A percentile compares a stretch with the other conserved stretches of the same genome.
phyloP scores from a whole-genome alignment of 2,888 invertebrate species.

The Hypolimnas misippus region DNA sequence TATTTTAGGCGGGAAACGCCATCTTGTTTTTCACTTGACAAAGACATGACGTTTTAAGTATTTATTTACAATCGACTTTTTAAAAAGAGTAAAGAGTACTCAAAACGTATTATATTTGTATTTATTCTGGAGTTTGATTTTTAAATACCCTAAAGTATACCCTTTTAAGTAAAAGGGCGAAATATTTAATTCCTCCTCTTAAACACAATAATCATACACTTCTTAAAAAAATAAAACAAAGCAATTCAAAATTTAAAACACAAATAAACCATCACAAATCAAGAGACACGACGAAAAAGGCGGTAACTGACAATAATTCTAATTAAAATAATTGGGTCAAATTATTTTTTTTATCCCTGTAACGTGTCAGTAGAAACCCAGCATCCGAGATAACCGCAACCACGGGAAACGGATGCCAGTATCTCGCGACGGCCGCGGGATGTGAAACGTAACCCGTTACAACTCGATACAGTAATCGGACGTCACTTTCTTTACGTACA shows the following conservation, averaged over 20 bases:
- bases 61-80: too few relatives aligned
- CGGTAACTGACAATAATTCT: too few relatives aligned
- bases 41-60: neutral
- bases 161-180: too few relatives aligned
- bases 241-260: neutral
- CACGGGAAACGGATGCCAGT: conserved; percentile 34
- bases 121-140: too few relatives aligned
- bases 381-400: conserved; percentile 26
- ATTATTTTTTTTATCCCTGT: neutral
- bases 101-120: too few relatives aligned
- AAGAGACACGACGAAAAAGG: too few relatives aligned
- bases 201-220: neutral
- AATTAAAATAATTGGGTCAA: too few relatives aligned
- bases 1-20: conserved; percentile 44
- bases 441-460: conserved; percentile 32
- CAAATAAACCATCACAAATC: too few relatives aligned
- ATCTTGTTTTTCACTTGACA: conserved; percentile 4
- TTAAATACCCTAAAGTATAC: too few relatives aligned
- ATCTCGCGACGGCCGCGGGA: conserved; percentile 24
- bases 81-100: too few relatives aligned
- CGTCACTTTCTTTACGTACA: neutral
- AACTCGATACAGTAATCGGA: neutral
- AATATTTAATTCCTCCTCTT: too few relatives aligned
- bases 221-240: neutral
- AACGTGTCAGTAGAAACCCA: conserved; percentile 1